Base-by-base conservation (phyloP, 1,140 invertebrate species). In the Pantala flavescens region DNA sequence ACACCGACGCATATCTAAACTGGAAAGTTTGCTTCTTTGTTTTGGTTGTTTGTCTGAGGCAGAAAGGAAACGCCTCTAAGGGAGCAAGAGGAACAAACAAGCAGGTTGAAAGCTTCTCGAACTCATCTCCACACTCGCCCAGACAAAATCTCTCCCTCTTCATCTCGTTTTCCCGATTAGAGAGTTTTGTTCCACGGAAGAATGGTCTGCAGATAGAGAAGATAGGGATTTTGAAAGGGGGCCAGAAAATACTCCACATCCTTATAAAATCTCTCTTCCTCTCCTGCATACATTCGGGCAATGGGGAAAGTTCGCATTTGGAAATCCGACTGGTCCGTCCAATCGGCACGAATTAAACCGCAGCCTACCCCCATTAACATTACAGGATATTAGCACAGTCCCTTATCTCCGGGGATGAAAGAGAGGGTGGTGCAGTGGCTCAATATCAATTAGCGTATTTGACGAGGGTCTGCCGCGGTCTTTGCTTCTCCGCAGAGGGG, bases 391-490 rank as follows among this genome's bases (percentile, higher is more conserved):
- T 63, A 63, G 49, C 49, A 63, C 49, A 63, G 49, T 21, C 49
- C 49, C 49, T 63, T 63, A 63, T 63, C 49, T 63, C 49, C 9
- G 5, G 49, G 49, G 49, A 63, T 63, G 14, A 63, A 63, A 63
- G 49, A 36, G 28, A 36, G 28, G 12, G 49, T 63, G 12, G 49
- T 36, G 28, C 16, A 63, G 49, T 14, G 49, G 49, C 49, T 63
- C 49, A 63, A 63, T 63, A 63, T 63, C 49, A 63, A 63, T 63
- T 63, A 63, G 49, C 49, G 49, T 63, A 63, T 63, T 63, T 63
- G 49, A 63, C 49, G 49, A 63, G 49, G 49, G 49, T 63, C 49
- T 63, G 49, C 49, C 49, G 49, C 49, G 49, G 49, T 63, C 49
- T 63, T 63, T 63, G 16, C 49, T 63, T 63, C 49, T 63, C 14